Conservation (phyloP, 2,797 vertebrate species). For the Spinus pinus region DNA sequence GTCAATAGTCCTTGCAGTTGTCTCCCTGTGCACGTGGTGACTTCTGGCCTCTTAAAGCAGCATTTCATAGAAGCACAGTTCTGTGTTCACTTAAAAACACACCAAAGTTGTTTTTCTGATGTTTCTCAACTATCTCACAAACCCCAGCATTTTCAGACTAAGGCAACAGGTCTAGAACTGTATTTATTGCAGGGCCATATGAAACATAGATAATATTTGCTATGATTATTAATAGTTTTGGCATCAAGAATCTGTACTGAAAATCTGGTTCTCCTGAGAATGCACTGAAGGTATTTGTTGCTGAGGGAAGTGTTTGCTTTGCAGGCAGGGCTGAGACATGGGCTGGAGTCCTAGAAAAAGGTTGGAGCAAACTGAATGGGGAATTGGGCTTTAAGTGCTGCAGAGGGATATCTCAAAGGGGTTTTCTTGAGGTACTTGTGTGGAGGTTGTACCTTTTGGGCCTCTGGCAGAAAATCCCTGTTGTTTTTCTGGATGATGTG, state of each 20-base stretch:
- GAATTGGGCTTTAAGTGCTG: neutral
- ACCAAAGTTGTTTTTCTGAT: neutral
- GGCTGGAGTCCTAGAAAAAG: neutral
- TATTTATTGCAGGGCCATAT: neutral
- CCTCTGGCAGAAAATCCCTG: neutral
- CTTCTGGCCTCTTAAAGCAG: neutral
- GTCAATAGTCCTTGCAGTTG: neutral
- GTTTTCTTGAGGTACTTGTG: neutral
- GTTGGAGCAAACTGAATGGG: neutral
- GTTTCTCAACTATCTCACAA: neutral
- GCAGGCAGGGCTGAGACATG: neutral
- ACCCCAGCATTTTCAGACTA: neutral
- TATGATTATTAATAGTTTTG: neutral
- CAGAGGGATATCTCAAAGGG: neutral
- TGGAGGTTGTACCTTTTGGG: neutral
- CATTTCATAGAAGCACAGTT: neutral
- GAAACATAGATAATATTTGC: neutral
- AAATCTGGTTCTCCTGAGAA: neutral
- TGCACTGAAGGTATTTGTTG: neutral
- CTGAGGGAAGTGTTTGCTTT: neutral
- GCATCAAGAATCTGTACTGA: neutral
- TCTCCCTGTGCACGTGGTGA: accelerated
- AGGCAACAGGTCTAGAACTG: neutral
- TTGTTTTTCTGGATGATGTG: neutral
- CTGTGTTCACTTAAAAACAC: neutral